A percentile compares a stretch with the other conserved stretches of the same genome.
These are phyloP conservation scores for Phalera bucephala DNA, from an alignment of 2,888 invertebrate species.

Conservation along the genomic window DNA sequence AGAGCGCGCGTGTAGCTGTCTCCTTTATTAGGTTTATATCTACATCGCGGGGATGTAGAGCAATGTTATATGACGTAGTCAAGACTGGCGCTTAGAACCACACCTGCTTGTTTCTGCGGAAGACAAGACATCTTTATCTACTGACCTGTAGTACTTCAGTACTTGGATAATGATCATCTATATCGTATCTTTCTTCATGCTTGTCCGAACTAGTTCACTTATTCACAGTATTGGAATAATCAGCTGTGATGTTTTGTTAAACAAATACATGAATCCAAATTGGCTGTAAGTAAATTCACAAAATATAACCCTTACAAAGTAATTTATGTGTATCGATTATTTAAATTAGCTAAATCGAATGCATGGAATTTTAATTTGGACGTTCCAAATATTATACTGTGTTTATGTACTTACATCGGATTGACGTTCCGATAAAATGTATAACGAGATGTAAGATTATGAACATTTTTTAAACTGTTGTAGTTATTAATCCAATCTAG, in stretches of 20 bases:
- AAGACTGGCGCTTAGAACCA: constrained; percentile 3
- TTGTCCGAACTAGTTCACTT: too few species aligned
- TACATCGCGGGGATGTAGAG: constrained; percentile 36
- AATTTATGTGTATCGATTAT: constrained; percentile 40
- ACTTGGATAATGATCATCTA: not conserved
- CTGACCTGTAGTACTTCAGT: constrained; percentile 15
- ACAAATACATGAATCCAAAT: constrained; percentile 16
- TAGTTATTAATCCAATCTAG: constrained; percentile 9
- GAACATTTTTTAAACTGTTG: constrained; percentile 30
- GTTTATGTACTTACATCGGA: constrained; percentile 22
- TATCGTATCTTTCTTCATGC: too few species aligned
- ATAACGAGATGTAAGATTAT: constrained; percentile 27
- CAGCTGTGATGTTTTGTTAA: constrained; percentile 10
- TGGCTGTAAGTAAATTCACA: constrained; percentile 17
- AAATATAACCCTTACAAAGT: constrained; percentile 30
- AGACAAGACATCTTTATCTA: constrained; percentile 18
- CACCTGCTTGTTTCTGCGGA: constrained; percentile 15
- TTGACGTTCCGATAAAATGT: constrained; percentile 21
- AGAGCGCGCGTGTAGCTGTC: constrained; percentile 52
- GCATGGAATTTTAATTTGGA: constrained; percentile 46
- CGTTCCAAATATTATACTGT: constrained; percentile 27
- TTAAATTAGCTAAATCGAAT: constrained; percentile 37
- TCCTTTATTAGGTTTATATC: constrained; percentile 54
- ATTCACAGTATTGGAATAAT: constrained; percentile 10
- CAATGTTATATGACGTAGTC: constrained; percentile 5